These are phyloP conservation scores for Melipona bicolor DNA, from an alignment of 2,888 invertebrate genomes.

Conservation along the genomic window DNA sequence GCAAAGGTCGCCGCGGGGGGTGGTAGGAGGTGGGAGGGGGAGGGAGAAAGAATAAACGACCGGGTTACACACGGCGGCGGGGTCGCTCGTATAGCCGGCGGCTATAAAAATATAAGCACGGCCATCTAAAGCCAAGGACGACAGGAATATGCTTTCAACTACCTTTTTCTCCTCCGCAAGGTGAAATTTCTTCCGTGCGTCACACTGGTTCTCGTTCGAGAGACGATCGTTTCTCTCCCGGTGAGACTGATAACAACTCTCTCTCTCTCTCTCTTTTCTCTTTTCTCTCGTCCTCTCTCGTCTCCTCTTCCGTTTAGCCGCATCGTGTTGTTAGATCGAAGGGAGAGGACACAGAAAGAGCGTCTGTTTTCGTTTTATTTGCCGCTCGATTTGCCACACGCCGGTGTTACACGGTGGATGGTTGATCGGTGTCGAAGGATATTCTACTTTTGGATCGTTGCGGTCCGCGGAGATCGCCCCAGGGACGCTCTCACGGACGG, in stretches of 20 bases:
- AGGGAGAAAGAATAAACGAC: constrained; percentile 51
- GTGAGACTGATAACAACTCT: neutral
- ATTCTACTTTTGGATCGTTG: constrained; percentile 32
- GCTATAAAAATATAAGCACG: constrained; percentile 76
- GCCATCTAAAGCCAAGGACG: constrained; percentile 75
- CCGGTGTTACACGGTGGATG: neutral
- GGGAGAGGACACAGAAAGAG: neutral
- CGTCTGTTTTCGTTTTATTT: constrained; percentile 31
- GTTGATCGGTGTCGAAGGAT: neutral
- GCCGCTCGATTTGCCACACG: constrained; percentile 1
- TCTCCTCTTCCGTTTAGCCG: constrained; percentile 6
- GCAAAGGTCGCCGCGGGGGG: constrained; percentile 28
- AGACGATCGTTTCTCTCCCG: constrained; percentile 45
- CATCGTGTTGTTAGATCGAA: neutral
- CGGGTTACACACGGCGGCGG: constrained; percentile 8
- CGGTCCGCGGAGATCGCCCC: neutral
- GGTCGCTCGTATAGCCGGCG: constrained; percentile 61
- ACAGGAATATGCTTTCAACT: constrained; percentile 80
- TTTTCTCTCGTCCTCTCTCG: neutral
- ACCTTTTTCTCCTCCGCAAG: constrained; percentile 68
- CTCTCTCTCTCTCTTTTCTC: too few relatives aligned
- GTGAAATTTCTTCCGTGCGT: constrained; percentile 52
- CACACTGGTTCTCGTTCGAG: constrained; percentile 35
- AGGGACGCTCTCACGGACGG: neutral
- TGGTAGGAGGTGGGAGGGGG: constrained; percentile 32